Evolutionary conservation across 2,113 vertebrate species (phyloP), one percentile per base, ranked within the genome.

Genomic region (Syngnathus scovelli): DNA sequence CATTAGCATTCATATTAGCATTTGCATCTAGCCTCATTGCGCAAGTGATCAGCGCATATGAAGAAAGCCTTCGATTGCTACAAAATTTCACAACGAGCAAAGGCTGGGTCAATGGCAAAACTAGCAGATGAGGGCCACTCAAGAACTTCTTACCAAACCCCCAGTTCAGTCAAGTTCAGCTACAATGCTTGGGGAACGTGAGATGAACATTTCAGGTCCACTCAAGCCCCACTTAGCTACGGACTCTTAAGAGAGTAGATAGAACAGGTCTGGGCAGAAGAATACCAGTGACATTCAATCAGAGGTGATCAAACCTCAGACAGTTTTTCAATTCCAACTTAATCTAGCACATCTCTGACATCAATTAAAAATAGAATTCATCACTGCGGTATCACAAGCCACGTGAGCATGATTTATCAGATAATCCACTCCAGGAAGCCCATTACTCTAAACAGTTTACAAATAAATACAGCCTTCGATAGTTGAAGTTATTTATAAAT

Each of bases 181-280:
- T 39, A 9, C 39, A 39, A 39, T 39, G 6, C 39, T 39, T 39
- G 39, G 8, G 6, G 39, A 27, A 27, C 52, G 71, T 64, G 16
- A 71, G 43, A 36, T 72, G 8, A 78, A 72, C 27, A 38, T 39
- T 70, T 12, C 16, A 72, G 44, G 27, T 64, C 7, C 48, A 70
- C 68, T 62, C 13, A 1, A 51, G 15, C 2, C 49, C 43, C 68
- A 72, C 18, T 18, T 27, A 68, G 12, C 27, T 1, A 61, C 19
- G 6, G 7, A 51, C 49, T 51, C 1, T 4, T 51, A n/a, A 49
- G 6, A 49, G 27, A 27, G 27, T 27, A 51, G 11, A 7, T 58
- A 58, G 55, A 58, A 36, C 15, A 58, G 27, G 27, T 36, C 27
- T 8, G 55, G 55, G 27, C 55, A 58, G 55, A 55, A 55, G 21